phyloP scores from a whole-genome alignment of 2,113 vertebrate genomes.

The Macquaria ambigua region DNA sequence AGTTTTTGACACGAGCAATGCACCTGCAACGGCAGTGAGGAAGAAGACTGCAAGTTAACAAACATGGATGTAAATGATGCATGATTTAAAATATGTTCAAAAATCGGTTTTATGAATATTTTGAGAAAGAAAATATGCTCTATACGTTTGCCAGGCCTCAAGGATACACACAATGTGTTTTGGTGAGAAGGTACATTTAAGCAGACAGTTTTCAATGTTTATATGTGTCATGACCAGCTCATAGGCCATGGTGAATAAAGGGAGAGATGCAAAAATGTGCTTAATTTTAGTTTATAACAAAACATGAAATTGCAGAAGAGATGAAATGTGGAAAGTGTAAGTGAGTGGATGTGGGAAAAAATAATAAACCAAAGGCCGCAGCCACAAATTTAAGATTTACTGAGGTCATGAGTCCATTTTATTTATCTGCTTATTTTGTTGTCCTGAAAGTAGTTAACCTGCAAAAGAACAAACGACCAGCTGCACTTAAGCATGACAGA shows the following conservation, averaged over 20 bases:
- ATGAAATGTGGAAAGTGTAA: background rate
- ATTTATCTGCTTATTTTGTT: background rate
- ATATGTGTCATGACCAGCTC: too few relatives aligned
- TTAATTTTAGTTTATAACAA: background rate
- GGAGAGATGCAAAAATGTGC: background rate
- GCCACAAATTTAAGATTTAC: too few relatives aligned
- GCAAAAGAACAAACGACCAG: background rate
- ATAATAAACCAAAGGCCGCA: too few relatives aligned
- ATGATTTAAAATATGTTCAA: background rate
- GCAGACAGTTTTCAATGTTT: too few relatives aligned
- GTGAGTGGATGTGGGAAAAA: background rate
- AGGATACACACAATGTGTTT: background rate
- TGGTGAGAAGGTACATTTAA: too few relatives aligned
- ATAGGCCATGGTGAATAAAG: too few relatives aligned
- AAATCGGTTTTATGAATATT: background rate
- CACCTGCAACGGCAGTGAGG: background rate
- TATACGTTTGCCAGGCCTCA: background rate
- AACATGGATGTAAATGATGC: background rate
- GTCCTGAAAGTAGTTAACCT: background rate
- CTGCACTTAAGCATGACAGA: background rate
- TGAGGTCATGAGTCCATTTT: too few relatives aligned
- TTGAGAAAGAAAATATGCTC: too few relatives aligned
- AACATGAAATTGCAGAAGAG: background rate
- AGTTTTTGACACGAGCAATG: too few relatives aligned
- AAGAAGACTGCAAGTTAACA: background rate